phyloP scores from a whole-genome alignment of 1,140 invertebrate species.

The Drosophila gunungcola region DNA sequence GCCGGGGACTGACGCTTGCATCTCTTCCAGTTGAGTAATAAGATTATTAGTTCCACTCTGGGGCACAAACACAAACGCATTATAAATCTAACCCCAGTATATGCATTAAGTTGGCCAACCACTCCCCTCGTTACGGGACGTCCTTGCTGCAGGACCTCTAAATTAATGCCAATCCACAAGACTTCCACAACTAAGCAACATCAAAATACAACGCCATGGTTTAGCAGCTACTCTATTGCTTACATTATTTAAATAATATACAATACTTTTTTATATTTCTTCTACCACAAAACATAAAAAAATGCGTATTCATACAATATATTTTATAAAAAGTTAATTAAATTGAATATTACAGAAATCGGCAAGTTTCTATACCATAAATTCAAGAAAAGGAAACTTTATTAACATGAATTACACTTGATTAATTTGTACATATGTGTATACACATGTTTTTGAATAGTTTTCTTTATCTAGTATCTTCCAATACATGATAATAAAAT shows the following conservation, averaged over 20 bases:
- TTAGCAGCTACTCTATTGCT: background rate
- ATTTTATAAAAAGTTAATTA: too few species aligned
- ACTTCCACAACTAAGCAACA: constrained; percentile 17
- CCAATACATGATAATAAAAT: too few species aligned
- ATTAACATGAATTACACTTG: too few species aligned
- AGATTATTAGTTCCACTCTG: constrained; percentile 64
- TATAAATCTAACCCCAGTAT: constrained; percentile 46
- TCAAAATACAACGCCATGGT: background rate
- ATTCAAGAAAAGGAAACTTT: too few species aligned
- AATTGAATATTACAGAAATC: too few species aligned
- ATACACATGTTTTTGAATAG: too few species aligned
- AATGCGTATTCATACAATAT: too few species aligned
- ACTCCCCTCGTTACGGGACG: constrained; percentile 1
- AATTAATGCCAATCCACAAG: constrained; percentile 55
- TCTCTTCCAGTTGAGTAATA: constrained; percentile 64
- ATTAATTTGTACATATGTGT: too few species aligned
- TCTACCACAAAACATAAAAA: too few species aligned
- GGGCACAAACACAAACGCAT: constrained; percentile 61
- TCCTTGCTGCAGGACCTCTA: constrained; percentile 25
- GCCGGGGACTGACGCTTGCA: constrained; percentile 38
- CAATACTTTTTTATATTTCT: background rate
- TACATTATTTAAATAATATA: background rate
- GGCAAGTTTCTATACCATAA: too few species aligned
- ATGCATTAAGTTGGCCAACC: background rate
- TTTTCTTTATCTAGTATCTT: too few species aligned